These are phyloP conservation scores for Tympanuchus pallidicinctus DNA, from an alignment of 2,113 vertebrate genomes.

Conservation along the genomic window DNA sequence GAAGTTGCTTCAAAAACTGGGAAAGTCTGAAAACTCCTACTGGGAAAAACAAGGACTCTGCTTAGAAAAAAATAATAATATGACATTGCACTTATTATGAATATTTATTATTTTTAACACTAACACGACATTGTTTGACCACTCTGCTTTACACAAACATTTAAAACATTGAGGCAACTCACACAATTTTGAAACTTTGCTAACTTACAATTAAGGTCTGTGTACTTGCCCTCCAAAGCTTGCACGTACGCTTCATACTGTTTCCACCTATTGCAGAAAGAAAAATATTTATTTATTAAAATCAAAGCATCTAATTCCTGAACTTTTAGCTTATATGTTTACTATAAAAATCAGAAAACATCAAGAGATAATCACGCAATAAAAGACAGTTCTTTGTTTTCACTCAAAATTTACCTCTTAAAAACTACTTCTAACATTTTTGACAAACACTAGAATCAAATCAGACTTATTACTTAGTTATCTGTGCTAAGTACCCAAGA, in stretches of 20 bases:
- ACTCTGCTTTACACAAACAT: not conserved
- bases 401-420: not conserved
- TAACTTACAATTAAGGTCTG: constrained; percentile 97
- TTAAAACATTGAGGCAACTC: not conserved
- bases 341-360: not conserved
- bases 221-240: constrained; percentile 97
- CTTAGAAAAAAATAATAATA: not conserved
- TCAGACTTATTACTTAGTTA: not conserved
- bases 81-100: not conserved
- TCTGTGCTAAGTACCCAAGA: not conserved
- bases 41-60: not conserved
- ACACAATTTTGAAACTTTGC: not conserved
- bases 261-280: constrained; percentile 88
- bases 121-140: not conserved
- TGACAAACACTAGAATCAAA: not conserved
- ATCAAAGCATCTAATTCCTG: not conserved
- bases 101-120: not conserved
- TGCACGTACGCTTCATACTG: constrained; percentile 97
- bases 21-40: not conserved
- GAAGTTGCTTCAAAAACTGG: accelerated
- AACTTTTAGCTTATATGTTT: not conserved
- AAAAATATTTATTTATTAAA: not conserved
- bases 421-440: not conserved
- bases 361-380: not conserved
- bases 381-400: not conserved